A percentile compares a stretch with the other conserved stretches of the same genome.
These are phyloP conservation scores for Pygoscelis antarcticus DNA, from an alignment of 2,113 vertebrate genomes.

Conservation along the genomic window DNA sequence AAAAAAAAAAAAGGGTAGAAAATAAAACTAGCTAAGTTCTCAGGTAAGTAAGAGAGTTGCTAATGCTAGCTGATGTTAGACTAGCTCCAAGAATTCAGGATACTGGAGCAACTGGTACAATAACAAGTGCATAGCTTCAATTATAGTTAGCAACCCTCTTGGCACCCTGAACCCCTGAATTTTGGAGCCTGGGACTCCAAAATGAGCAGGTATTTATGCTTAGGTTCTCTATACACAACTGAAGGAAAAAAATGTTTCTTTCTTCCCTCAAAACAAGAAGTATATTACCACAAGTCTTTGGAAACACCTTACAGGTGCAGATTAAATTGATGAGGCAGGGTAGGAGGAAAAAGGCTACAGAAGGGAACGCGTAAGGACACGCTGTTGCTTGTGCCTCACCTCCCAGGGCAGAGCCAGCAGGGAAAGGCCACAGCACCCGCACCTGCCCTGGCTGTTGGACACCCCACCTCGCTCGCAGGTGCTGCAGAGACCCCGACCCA, in stretches of 20 bases:
- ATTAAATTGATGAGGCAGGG: not conserved
- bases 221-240: not conserved
- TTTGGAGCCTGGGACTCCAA: not conserved
- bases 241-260: not conserved
- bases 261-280: not conserved
- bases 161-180: not conserved
- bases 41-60: not conserved
- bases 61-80: not conserved
- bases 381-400: not conserved
- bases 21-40: not conserved
- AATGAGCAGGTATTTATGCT: not conserved
- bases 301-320: not conserved
- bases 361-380: not conserved
- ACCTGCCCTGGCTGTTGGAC: not conserved
- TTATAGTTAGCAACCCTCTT: accelerated
- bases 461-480: accelerated
- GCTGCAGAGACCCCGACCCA: accelerated
- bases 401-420: not conserved
- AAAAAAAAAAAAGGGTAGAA: not conserved
- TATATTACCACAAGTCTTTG: not conserved
- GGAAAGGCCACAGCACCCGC: not conserved
- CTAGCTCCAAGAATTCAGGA: not conserved
- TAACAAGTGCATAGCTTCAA: not conserved
- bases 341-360: not conserved
- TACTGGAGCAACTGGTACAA: not conserved